These are phyloP conservation scores for human (Homo sapiens) DNA, from an alignment of 2,113 vertebrate genomes.

Conservation along the genomic window DNA sequence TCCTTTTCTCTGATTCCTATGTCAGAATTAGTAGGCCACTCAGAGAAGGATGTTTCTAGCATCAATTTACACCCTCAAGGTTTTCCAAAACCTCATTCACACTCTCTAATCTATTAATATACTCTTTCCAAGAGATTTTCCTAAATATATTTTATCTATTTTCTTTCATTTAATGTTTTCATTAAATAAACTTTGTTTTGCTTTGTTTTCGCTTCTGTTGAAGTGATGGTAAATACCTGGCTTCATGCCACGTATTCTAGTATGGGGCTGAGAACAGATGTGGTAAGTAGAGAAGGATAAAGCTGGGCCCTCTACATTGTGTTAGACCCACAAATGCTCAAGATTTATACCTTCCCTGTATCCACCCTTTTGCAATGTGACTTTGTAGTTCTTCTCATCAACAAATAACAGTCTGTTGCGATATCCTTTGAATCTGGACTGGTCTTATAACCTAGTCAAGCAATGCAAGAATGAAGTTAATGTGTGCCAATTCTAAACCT, in stretches of 20 bases:
- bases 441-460: not conserved
- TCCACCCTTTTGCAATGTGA: not conserved
- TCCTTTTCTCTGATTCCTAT: not conserved
- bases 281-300: not conserved
- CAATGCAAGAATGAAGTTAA: not conserved
- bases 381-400: not conserved
- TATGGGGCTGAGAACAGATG: not conserved
- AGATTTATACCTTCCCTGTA: not conserved
- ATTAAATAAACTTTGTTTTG: not conserved
- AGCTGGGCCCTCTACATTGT: not conserved
- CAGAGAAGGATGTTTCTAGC: not conserved
- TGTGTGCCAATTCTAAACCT: not conserved
- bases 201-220: not conserved
- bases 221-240: not conserved
- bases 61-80: not conserved
- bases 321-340: not conserved
- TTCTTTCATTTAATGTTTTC: not conserved
- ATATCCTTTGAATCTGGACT: not conserved
- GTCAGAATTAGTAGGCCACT: not conserved
- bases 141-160: not conserved
- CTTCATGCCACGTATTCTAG: not conserved
- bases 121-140: not conserved
- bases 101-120: not conserved
- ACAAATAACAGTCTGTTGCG: not conserved
- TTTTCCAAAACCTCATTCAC: not conserved